phyloP scores from a whole-genome alignment of 2,888 invertebrate species.

The Neoascia interrupta region DNA sequence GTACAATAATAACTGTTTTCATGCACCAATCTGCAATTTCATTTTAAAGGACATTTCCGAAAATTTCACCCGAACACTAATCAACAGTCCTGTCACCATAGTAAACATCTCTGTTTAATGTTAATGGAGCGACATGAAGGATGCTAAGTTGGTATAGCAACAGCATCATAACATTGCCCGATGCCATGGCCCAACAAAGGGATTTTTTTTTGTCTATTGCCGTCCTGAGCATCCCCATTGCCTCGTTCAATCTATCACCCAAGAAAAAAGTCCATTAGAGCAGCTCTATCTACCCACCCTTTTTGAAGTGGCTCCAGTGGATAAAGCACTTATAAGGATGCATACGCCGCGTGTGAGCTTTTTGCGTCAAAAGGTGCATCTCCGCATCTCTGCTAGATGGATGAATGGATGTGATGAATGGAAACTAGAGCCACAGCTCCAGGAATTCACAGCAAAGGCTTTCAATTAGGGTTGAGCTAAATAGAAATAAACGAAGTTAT shows the following conservation, averaged over 20 bases:
- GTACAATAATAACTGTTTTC: background rate
- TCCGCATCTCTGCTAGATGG: conserved; percentile 7
- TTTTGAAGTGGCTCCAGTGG: conserved; percentile 3
- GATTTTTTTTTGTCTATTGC: too few species aligned
- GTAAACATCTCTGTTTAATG: too few species aligned
- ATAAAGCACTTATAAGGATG: conserved; percentile 11
- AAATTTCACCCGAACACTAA: background rate
- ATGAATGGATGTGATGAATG: conserved; percentile 16
- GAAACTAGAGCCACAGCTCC: background rate
- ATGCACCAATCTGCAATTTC: background rate
- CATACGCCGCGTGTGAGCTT: conserved; percentile 7
- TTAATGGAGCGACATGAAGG: too few species aligned
- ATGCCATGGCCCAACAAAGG: too few species aligned
- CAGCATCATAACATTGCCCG: too few species aligned
- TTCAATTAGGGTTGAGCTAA: conserved; percentile 60
- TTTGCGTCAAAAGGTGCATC: background rate
- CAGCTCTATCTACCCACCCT: background rate
- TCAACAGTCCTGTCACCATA: background rate
- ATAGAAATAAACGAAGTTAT: conserved; percentile 64
- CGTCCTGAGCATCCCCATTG: conserved; percentile 1
- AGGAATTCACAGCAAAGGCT: conserved; percentile 12
- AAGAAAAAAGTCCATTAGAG: conserved; percentile 1
- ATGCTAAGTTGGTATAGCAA: too few species aligned
- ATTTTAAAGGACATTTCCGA: background rate
- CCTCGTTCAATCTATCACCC: conserved; percentile 16